A percentile compares a stretch with the other conserved stretches of the same genome.
phyloP scores from a whole-genome alignment of 2,888 invertebrate species.

The Platycheirus rosarum region DNA sequence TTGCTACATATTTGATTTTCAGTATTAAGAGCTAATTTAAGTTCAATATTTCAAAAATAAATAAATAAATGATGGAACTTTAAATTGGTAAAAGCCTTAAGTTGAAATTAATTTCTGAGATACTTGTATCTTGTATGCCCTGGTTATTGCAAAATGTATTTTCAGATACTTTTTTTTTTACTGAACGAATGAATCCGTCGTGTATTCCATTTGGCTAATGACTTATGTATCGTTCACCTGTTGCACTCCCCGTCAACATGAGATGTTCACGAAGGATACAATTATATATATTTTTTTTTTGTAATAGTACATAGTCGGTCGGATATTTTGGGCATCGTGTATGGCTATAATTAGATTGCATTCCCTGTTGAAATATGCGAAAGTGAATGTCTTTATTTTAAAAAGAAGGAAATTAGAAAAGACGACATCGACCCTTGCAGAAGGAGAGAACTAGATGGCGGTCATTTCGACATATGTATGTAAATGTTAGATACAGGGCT shows the following conservation, averaged over 20 bases:
- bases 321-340: conserved; percentile 52
- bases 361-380: conserved; percentile 41
- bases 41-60: conserved; percentile 17
- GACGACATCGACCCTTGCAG: conserved; percentile 20
- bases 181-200: conserved; percentile 40
- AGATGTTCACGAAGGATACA: conserved; percentile 65
- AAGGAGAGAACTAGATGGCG: too few relatives aligned
- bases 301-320: conserved; percentile 11
- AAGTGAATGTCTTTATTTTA: conserved; percentile 26
- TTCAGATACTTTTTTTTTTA: conserved; percentile 36
- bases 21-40: conserved; percentile 7
- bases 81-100: conserved; percentile 15
- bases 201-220: conserved; percentile 66
- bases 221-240: conserved; percentile 54
- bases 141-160: conserved; percentile 56
- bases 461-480: too few relatives aligned
- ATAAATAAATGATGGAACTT: conserved; percentile 24
- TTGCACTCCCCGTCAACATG: conserved; percentile 56
- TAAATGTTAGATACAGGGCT: too few relatives aligned
- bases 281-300: conserved; percentile 57
- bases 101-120: conserved; percentile 23
- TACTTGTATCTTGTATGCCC: conserved; percentile 29
- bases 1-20: background rate
- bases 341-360: conserved; percentile 52
- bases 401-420: conserved; percentile 6